Percentiles rank a stretch among this genome's conserved stretches.
Evolutionary conservation across 2,797 vertebrate species (phyloP).

Genomic region (Mastacembelus armatus): DNA sequence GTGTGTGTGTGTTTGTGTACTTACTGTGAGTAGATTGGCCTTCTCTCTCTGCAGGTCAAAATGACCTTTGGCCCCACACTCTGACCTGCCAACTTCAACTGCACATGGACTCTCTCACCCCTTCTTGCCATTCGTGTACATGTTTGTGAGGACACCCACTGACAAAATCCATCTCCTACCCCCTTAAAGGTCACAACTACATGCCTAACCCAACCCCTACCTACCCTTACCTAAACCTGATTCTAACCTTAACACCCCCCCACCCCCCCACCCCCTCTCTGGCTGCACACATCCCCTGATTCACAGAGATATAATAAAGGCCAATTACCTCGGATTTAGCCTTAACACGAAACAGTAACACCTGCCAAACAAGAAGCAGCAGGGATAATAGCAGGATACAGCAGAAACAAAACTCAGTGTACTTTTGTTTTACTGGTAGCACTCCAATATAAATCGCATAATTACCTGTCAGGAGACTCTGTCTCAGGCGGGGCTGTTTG

Average conservation of each 20-base stretch:
- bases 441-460: conserved; percentile 12
- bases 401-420: conserved; percentile 5
- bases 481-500: too few species aligned
- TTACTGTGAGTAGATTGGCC: conserved; percentile 18
- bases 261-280: too few species aligned
- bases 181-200: too few species aligned
- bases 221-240: too few species aligned
- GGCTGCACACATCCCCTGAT: conserved; percentile 35
- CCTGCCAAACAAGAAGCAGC: conserved; percentile 45
- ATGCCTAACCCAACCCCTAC: too few species aligned
- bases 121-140: neutral
- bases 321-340: conserved; percentile 58
- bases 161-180: too few species aligned
- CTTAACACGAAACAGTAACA: conserved; percentile 53
- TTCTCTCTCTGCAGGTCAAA: conserved; percentile 15
- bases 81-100: conserved; percentile 31
- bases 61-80: conserved; percentile 32
- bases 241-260: too few species aligned
- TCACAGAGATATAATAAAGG: conserved; percentile 47
- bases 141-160: too few species aligned
- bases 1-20: too few species aligned
- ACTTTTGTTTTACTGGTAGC: conserved; percentile 16
- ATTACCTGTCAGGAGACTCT: conserved; percentile 31
- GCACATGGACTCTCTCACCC: conserved; percentile 27
- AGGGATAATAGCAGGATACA: conserved; percentile 34